Conservation (phyloP, 2,888 invertebrate genomes). For the Caradrina kadenii region DNA sequence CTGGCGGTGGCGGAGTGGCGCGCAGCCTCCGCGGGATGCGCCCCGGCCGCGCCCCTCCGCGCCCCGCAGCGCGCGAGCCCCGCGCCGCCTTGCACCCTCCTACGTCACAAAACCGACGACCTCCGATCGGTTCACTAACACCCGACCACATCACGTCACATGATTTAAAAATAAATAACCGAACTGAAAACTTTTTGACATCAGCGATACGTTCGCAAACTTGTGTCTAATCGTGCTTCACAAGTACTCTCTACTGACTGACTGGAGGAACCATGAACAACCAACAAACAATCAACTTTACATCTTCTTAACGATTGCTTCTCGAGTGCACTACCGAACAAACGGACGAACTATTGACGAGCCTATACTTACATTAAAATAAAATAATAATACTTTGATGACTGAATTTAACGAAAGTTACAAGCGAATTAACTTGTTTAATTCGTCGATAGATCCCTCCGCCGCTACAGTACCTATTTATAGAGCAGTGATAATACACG, state of each 20-base stretch:
- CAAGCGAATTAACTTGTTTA: no score
- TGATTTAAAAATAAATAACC: constrained; percentile 15
- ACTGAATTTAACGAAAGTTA: no score
- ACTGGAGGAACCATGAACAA: background rate
- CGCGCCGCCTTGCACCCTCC: constrained; percentile 59
- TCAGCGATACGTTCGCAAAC: background rate
- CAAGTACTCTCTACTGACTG: background rate
- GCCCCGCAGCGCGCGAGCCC: constrained; percentile 54
- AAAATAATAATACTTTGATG: no score
- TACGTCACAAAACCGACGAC: constrained; percentile 46
- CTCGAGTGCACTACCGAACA: no score
- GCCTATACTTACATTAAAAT: no score
- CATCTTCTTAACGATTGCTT: no score
- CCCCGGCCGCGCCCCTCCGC: constrained; percentile 57
- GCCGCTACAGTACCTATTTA: no score
- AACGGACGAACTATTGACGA: no score
- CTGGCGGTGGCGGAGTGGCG: constrained; percentile 64
- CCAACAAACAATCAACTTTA: no score
- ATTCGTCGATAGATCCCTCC: no score
- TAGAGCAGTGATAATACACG: no score
- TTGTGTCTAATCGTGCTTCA: background rate
- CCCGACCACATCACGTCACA: constrained; percentile 18
- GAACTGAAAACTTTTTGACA: constrained; percentile 8
- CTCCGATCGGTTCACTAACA: constrained; percentile 58
- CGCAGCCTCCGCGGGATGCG: constrained; percentile 70